Evolutionary conservation across 1,140 invertebrate genomes (phyloP).

Genomic region (Neodiprion lecontei): DNA sequence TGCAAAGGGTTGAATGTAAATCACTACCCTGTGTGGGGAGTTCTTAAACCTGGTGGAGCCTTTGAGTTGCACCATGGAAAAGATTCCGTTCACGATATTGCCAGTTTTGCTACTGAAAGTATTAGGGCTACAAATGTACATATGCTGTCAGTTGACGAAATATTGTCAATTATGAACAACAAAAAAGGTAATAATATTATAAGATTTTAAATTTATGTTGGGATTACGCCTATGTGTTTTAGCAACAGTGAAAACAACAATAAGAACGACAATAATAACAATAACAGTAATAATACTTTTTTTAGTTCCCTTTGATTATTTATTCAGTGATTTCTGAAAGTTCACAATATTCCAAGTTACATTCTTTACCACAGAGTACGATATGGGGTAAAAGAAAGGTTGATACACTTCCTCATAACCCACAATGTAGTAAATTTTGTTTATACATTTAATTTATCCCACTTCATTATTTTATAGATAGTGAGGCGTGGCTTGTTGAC

Average conservation of each 20-base stretch:
- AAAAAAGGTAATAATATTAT: constrained; percentile 43
- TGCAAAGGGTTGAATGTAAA: constrained; percentile 66
- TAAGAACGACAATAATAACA: no score
- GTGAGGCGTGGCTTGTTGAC: constrained; percentile 75
- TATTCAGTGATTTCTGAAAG: no score
- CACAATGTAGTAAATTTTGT: background rate
- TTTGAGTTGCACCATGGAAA: constrained; percentile 77
- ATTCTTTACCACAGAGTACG: no score
- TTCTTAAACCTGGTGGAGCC: constrained; percentile 74
- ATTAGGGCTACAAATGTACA: constrained; percentile 69
- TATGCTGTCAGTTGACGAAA: constrained; percentile 69
- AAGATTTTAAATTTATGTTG: background rate
- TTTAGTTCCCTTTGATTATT: background rate
- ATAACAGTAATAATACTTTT: background rate
- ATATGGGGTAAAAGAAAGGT: background rate
- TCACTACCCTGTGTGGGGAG: constrained; percentile 74
- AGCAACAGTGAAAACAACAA: background rate
- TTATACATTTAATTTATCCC: constrained; percentile 10
- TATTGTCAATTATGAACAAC: constrained; percentile 60
- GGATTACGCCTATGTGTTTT: background rate
- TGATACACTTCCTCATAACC: background rate
- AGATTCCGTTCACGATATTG: constrained; percentile 69
- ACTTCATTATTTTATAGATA: constrained; percentile 46
- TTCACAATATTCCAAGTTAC: no score
- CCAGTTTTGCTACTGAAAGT: constrained; percentile 73